Evolutionary conservation across 2,888 invertebrate genomes (phyloP).

Genomic region (Cenopis cana): DNA sequence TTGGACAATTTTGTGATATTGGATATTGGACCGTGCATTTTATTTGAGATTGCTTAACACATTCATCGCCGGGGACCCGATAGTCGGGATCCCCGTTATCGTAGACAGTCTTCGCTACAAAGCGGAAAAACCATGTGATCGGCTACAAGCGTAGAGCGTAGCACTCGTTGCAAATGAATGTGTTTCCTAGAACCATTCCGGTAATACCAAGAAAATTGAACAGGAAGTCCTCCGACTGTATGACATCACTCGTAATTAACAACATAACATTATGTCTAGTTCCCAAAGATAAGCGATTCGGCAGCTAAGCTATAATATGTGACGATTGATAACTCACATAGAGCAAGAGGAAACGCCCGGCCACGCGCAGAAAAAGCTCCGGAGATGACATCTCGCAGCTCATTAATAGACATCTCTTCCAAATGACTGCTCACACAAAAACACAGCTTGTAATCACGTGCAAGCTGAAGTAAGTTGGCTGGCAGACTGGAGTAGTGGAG

Average conservation of each 20-base stretch:
- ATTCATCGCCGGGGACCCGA: too few relatives aligned
- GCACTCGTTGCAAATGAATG: too few relatives aligned
- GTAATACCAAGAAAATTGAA: background rate
- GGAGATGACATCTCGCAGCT: constrained; percentile 57
- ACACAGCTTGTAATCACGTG: constrained; percentile 21
- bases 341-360: constrained; percentile 56
- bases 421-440: constrained; percentile 10
- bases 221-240: constrained; percentile 12
- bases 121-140: too few relatives aligned
- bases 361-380: constrained; percentile 57
- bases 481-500: constrained; percentile 60
- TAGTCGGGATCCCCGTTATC: too few relatives aligned
- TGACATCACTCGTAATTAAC: constrained; percentile 32
- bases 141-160: too few relatives aligned
- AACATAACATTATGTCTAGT: background rate
- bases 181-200: background rate
- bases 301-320: constrained; percentile 12
- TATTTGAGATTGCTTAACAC: too few relatives aligned
- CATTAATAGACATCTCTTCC: constrained; percentile 9
- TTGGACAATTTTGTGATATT: background rate
- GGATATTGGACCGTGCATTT: too few relatives aligned
- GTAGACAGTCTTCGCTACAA: too few relatives aligned
- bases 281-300: constrained; percentile 8
- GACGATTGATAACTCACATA: constrained; percentile 57
- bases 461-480: constrained; percentile 45